Evolutionary conservation across 2,113 vertebrate species (phyloP).

Genomic region (Phainopepla nitens): DNA sequence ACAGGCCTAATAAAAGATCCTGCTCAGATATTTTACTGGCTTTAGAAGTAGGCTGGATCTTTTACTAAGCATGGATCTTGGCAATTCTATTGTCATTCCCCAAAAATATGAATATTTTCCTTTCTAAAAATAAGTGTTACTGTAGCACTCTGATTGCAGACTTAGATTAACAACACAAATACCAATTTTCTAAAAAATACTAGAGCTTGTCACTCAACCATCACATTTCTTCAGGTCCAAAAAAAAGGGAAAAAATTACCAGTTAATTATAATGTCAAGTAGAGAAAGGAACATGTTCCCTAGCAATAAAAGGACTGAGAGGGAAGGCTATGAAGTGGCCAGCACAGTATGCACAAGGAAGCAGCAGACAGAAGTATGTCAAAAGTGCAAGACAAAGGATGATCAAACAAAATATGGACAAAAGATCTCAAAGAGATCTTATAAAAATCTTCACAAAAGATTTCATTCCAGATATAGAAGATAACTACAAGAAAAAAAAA

Average conservation of each 20-base stretch:
- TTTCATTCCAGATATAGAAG: not conserved
- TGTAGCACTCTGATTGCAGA: not conserved
- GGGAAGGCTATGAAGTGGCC: not conserved
- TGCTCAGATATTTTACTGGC: not conserved
- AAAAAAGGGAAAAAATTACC: not conserved
- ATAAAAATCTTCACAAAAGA: slow-evolving; percentile 5
- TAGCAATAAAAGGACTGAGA: not conserved
- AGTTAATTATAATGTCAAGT: not conserved
- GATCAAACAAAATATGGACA: not conserved
- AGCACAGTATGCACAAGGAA: not conserved
- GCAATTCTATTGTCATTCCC: not conserved
- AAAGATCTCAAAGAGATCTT: not conserved
- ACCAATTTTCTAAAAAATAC: not conserved
- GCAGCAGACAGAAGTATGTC: not conserved
- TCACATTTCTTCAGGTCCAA: not conserved
- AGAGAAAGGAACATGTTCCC: not conserved
- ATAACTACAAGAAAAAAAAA: not conserved
- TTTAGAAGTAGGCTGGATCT: not conserved
- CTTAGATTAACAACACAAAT: not conserved
- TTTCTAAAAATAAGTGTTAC: not conserved
- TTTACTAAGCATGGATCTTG: not conserved
- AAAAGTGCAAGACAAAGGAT: not conserved
- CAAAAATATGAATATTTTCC: not conserved
- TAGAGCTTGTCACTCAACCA: not conserved
- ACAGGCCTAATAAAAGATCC: not conserved